phyloP scores from a whole-genome alignment of 2,113 vertebrate genomes.

The Xenus cinereus region DNA sequence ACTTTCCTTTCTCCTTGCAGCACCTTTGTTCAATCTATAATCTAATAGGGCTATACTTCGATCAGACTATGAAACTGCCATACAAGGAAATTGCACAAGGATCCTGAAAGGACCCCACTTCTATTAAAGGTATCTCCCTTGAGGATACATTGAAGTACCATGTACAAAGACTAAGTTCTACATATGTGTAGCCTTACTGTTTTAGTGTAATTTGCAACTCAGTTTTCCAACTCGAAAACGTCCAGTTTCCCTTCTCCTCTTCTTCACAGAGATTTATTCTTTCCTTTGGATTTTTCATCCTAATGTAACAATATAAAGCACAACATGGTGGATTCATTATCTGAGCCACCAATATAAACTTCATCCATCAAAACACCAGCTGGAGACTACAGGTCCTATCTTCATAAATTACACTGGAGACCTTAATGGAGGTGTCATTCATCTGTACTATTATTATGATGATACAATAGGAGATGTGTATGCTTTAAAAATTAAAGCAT shows the following conservation, averaged over 20 bases:
- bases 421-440: constrained; percentile 59
- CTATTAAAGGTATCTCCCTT: not conserved
- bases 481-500: constrained; percentile 60
- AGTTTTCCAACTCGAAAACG: not conserved
- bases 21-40: not conserved
- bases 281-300: not conserved
- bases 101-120: not conserved
- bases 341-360: constrained; percentile 5
- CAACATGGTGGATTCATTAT: constrained; percentile 40
- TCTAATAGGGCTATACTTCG: not conserved
- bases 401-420: constrained; percentile 59
- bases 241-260: not conserved
- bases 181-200: not conserved
- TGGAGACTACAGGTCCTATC: constrained; percentile 32
- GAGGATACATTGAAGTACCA: not conserved
- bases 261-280: not conserved
- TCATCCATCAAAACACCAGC: constrained; percentile 30
- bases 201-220: not conserved
- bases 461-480: constrained; percentile 18
- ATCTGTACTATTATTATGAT: constrained; percentile 32
- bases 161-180: not conserved
- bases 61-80: not conserved
- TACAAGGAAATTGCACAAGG: not conserved
- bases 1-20: not conserved
- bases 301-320: constrained; percentile 11